These are phyloP conservation scores for Glareola pratincola DNA, from an alignment of 2,113 vertebrate species.

Conservation along the genomic window DNA sequence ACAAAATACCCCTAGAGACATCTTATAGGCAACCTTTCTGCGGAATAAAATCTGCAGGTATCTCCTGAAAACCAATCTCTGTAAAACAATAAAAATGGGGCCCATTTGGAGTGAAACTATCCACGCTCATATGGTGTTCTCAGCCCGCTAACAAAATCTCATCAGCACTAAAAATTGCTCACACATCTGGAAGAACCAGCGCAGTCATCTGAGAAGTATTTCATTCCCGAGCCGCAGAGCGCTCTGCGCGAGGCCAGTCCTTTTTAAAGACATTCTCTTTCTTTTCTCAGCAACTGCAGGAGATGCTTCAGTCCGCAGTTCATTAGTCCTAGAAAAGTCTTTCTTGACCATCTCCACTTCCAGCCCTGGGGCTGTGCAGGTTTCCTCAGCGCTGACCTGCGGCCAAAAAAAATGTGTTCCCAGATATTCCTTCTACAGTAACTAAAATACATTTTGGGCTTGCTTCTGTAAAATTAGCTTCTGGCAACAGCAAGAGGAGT, in stretches of 20 bases:
- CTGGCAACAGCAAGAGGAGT: neutral
- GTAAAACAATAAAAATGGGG: neutral
- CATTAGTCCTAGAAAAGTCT: neutral
- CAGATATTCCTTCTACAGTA: neutral
- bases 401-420: neutral
- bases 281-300: neutral
- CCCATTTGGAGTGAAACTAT: neutral
- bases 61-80: neutral
- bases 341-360: neutral
- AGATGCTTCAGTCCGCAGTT: neutral
- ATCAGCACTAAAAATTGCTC: conserved; percentile 29
- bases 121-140: neutral
- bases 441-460: neutral
- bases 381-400: neutral
- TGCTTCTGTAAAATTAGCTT: neutral
- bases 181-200: conserved; percentile 33
- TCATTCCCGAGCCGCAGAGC: neutral
- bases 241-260: neutral
- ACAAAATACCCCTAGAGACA: neutral
- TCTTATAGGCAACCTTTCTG: neutral
- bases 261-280: neutral
- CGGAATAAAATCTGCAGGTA: neutral
- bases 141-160: neutral
- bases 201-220: conserved; percentile 3
- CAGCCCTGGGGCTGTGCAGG: neutral